phyloP scores from a whole-genome alignment of 2,113 vertebrate species.

The Lota lota region DNA sequence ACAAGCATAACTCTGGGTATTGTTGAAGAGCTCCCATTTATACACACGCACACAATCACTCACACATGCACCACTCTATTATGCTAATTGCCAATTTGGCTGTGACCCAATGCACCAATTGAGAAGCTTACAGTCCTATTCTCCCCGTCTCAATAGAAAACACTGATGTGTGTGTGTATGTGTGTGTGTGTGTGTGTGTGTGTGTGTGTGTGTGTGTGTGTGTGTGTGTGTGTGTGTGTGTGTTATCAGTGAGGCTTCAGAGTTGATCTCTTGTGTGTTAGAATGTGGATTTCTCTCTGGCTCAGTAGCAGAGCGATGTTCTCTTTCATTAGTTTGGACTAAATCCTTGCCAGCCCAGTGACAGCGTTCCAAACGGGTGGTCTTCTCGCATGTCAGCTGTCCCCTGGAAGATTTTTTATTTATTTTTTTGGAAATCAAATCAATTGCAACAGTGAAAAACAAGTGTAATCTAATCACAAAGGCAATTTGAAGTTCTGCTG shows the following conservation, averaged over 20 bases:
- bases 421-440: too few relatives aligned
- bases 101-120: conserved; percentile 22
- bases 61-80: background rate
- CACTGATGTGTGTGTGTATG: conserved; percentile 3
- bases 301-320: too few relatives aligned
- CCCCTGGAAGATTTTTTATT: too few relatives aligned
- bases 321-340: too few relatives aligned
- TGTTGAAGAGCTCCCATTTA: background rate
- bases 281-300: too few relatives aligned
- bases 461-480: too few relatives aligned
- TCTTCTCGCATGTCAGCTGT: too few relatives aligned
- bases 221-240: background rate
- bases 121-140: conserved; percentile 22
- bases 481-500: too few relatives aligned
- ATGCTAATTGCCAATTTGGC: conserved; percentile 37
- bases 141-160: conserved; percentile 7
- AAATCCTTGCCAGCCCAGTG: too few relatives aligned
- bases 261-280: too few relatives aligned
- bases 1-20: conserved; percentile 5
- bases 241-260: background rate
- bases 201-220: background rate
- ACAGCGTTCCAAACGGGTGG: too few relatives aligned
- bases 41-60: conserved; percentile 4
- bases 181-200: background rate
- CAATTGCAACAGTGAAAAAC: too few relatives aligned